Base-by-base conservation (phyloP, 2,113 vertebrate species). In the Ceyx melanurus region DNA sequence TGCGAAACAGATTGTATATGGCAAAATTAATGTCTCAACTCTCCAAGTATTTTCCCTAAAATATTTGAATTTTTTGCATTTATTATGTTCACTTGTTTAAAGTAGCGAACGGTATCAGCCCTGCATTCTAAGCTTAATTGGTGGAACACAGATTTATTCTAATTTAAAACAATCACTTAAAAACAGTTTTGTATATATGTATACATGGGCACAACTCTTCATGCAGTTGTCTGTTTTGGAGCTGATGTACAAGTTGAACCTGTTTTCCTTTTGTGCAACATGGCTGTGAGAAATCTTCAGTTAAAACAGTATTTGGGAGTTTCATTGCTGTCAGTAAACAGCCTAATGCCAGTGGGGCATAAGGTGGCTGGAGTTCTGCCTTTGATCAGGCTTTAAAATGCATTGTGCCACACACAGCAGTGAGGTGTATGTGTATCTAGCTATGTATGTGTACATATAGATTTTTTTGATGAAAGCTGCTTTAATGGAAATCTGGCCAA, bases 61-160 rank as follows among this genome's bases (percentile, higher is more conserved):
- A 97, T 97, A 97, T 94, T 96, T 97, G 96, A 97, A 86, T 96
- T 97, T 97, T 97, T 97, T 97, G 97, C 96, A 96, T 97, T 97
- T 96, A 97, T 97, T 96, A 93, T 86, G 92, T 48, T 48, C 2
- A n/a, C 93, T 93, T 93, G 95, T 97, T 97, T 95, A 88, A 95
- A 89, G 87, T 86, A 94, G 91, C 68, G 84, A 94, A 45, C 21
- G 26, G 5, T 92, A 92, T 93, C 88, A 96, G 75, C 60, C 56
- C 1, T 89, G 68, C 85, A 71, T 88, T 96, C 91, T 92, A 56
- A 91, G 86, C 93, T 95, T 96, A 97, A 96, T 95, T 91, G 94
- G 92, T 96, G 88, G 91, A 90, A 95, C 94, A 92, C 91, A 90
- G 96, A 94, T 95, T 96, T 96, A 95, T 83, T 92, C 94, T 96